phyloP scores from a whole-genome alignment of 2,113 vertebrate genomes.

The Bos javanicus region DNA sequence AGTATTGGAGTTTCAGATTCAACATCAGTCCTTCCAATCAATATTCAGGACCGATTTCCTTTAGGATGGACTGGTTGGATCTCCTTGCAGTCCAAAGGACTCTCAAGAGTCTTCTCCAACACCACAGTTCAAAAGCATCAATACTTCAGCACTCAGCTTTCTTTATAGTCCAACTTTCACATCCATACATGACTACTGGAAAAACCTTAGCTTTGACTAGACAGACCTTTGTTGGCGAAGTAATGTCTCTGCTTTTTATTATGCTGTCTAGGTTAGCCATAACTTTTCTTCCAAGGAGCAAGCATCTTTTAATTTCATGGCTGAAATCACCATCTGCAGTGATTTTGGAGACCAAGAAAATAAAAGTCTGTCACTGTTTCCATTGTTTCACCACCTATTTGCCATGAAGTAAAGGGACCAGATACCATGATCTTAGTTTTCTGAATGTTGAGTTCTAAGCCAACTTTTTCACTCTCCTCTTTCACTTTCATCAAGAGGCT shows the following conservation, averaged over 20 bases:
- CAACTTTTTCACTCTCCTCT: neutral
- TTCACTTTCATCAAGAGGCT: neutral
- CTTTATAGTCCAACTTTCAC: neutral
- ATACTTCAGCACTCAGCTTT: rapidly evolving
- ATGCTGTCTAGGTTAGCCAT: neutral
- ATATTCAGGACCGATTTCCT: neutral
- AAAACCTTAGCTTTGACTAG: neutral
- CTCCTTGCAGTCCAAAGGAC: neutral
- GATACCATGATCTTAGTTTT: neutral
- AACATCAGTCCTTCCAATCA: neutral
- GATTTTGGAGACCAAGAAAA: neutral
- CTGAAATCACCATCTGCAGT: neutral
- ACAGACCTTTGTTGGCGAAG: neutral
- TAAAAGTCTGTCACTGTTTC: neutral
- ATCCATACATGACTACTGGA: neutral
- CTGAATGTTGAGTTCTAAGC: neutral
- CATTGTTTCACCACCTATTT: neutral
- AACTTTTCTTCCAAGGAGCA: neutral
- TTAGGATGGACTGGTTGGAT: neutral
- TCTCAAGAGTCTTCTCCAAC: neutral
- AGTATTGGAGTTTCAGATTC: neutral
- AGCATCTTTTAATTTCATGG: neutral
- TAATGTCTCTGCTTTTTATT: neutral
- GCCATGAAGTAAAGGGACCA: neutral
- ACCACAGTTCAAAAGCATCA: neutral